Conservation (phyloP, 1,140 invertebrate species). For the Drosophila funebris region DNA sequence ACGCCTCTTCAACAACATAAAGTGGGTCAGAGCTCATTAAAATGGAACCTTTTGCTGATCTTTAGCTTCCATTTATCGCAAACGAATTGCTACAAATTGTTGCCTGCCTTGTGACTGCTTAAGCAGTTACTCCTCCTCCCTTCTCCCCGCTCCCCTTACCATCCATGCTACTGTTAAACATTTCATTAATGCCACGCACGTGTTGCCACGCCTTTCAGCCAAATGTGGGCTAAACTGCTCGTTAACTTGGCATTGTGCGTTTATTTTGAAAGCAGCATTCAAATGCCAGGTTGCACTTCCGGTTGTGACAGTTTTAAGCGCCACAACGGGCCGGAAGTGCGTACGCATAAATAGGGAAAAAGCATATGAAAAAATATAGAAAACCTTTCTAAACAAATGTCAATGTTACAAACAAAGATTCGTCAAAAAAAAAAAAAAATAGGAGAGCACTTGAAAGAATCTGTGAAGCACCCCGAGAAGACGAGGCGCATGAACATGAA, state of each 20-base stretch:
- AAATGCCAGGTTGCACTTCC: conserved; percentile 79
- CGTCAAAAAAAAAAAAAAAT: neutral
- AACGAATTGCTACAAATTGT: conserved; percentile 53
- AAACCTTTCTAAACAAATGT: conserved; percentile 59
- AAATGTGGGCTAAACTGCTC: conserved; percentile 69
- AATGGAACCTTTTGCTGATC: conserved; percentile 66
- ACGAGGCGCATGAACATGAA: neutral
- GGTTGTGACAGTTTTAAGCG: conserved; percentile 69
- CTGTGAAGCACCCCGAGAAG: neutral
- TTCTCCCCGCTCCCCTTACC: neutral
- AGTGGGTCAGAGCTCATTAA: conserved; percentile 65
- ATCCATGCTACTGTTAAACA: neutral
- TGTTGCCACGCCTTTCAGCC: conserved; percentile 32
- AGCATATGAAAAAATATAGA: neutral
- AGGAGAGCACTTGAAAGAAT: conserved; percentile 32
- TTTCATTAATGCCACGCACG: conserved; percentile 69
- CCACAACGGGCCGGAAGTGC: conserved; percentile 63
- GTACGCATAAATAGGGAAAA: conserved; percentile 34
- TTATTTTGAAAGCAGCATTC: conserved; percentile 46
- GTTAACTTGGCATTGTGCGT: conserved; percentile 67
- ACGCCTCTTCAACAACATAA: neutral
- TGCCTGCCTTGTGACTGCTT: conserved; percentile 43
- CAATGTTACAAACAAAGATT: conserved; percentile 34
- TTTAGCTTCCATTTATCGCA: conserved; percentile 47
- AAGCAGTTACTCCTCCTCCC: conserved; percentile 21